A percentile compares a stretch with the other conserved stretches of the same genome.
phyloP scores from a whole-genome alignment of 2,797 vertebrate species.

The Pipistrellus pipistrellus region DNA sequence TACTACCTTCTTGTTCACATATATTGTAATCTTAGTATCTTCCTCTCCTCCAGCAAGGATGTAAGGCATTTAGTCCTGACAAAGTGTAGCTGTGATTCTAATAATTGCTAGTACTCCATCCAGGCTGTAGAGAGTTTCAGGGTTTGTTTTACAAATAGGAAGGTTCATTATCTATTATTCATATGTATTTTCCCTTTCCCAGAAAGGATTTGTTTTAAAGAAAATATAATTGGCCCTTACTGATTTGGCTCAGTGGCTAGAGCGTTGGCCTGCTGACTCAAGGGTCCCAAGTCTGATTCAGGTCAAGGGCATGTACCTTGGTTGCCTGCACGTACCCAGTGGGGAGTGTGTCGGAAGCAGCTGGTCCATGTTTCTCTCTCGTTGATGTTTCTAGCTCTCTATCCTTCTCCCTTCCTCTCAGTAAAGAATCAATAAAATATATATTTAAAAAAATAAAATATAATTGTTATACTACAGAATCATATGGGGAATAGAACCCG shows the following conservation, averaged over 20 bases:
- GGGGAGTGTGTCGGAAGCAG: too few relatives aligned
- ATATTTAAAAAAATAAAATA: background rate
- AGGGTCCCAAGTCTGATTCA: too few relatives aligned
- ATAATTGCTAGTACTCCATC: slow-evolving; percentile 84
- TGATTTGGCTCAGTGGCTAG: too few relatives aligned
- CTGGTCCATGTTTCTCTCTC: too few relatives aligned
- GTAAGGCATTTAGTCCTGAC: slow-evolving; percentile 86
- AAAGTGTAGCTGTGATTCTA: slow-evolving; percentile 84
- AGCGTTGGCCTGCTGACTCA: too few relatives aligned
- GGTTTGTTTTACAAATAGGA: slow-evolving; percentile 72
- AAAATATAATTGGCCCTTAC: slow-evolving; percentile 1
- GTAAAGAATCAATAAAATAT: too few relatives aligned
- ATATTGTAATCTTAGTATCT: slow-evolving; percentile 84
- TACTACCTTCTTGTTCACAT: slow-evolving; percentile 87
- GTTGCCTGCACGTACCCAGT: too few relatives aligned
- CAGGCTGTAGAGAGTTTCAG: slow-evolving; percentile 73
- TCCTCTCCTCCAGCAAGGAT: slow-evolving; percentile 76
- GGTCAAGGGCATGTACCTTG: too few relatives aligned
- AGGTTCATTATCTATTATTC: slow-evolving; percentile 74
- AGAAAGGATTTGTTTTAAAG: slow-evolving; percentile 65
- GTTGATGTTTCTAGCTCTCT: too few relatives aligned
- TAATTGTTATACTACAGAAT: slow-evolving; percentile 32
- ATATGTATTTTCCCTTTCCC: slow-evolving; percentile 83
- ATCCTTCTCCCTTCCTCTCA: too few relatives aligned
- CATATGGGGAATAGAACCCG: background rate